Percentiles rank a stretch among this genome's conserved stretches.
Conservation (phyloP, 2,888 invertebrate species). For the Pherbina coryleti region DNA sequence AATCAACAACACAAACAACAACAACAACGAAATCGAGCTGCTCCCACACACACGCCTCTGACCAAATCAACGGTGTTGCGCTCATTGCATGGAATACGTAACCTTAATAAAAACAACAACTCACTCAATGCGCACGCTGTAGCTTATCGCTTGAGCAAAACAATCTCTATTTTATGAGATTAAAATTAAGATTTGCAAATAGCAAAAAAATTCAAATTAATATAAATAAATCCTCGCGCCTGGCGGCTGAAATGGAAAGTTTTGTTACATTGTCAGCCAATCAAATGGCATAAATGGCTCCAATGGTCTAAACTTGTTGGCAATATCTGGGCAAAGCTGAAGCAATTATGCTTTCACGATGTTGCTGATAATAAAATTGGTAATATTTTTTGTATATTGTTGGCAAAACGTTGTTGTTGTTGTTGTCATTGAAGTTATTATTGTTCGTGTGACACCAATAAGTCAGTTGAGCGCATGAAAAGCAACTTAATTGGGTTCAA, state of each 20-base stretch:
- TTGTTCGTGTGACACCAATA: not conserved
- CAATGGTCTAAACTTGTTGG: not conserved
- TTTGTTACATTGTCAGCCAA: not conserved
- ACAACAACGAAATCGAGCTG: not conserved
- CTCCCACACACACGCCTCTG: constrained; percentile 21
- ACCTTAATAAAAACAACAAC: constrained; percentile 21
- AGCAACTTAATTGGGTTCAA: constrained; percentile 38
- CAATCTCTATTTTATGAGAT: constrained; percentile 28
- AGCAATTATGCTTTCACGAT: constrained; percentile 26
- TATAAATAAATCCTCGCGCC: constrained; percentile 28
- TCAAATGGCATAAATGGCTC: not conserved
- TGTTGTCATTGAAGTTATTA: not conserved
- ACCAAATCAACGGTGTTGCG: not conserved
- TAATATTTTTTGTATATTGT: not conserved
- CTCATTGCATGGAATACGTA: not conserved
- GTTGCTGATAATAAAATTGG: constrained; percentile 9
- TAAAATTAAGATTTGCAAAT: constrained; percentile 25
- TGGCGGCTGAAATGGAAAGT: constrained; percentile 28
- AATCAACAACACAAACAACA: constrained; percentile 7
- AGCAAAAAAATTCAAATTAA: constrained; percentile 30
- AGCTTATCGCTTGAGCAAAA: constrained; percentile 8
- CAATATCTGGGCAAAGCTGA: not conserved
- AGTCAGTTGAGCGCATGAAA: constrained; percentile 6
- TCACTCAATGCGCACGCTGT: constrained; percentile 4
- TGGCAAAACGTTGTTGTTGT: not conserved